Evolutionary conservation across 1,140 invertebrate genomes (phyloP), one percentile per base, ranked within the genome.

Genomic region (Bombus sylvicola): DNA sequence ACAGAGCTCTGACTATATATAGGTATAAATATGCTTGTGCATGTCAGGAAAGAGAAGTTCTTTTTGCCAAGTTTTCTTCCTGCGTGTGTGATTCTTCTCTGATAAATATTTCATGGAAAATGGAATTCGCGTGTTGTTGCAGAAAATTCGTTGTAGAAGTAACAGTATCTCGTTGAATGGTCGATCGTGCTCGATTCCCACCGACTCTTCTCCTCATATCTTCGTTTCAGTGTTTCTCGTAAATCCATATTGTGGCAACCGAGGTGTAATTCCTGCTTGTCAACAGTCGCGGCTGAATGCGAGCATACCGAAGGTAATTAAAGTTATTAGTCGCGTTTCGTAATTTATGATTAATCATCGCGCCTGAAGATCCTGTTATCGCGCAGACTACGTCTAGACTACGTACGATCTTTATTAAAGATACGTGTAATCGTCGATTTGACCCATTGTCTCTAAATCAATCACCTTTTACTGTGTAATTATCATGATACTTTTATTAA

Each of bases 291-390:
- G 66, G 13, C 47, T 66, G 41, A 78, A 59, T 53, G 2, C 72
- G 59, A 77, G 31, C 31, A 68, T 34, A 18, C 25, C 13, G 28
- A 77, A 86, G 73, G 59, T 83, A 84, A 85, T 89, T 90, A 83
- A 88, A 89, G 76, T 90, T 89, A 89, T 89, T 86, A 89, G 66
- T 66, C 84, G 34, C 18, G 53, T 89, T 89, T 83, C 80, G 80
- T 31, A 89, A 89, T 68, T 73, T 59, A 47, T 39, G 89, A 91
- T 91, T 88, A 91, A 91, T 88, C 84, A 78, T 34, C 31, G 18
- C 18, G 3, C 28, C n/a, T 31, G 10, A 18, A 53, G 72, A 53
- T 53, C 5, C 4, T 53, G 18, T 25, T 53, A 10, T 62, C 22
- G 41, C 39, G n/a, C 41, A 53, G 47, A 53, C 47, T 22, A 22